phyloP scores from a whole-genome alignment of 2,113 vertebrate genomes.

The Gopherus evgoodei region DNA sequence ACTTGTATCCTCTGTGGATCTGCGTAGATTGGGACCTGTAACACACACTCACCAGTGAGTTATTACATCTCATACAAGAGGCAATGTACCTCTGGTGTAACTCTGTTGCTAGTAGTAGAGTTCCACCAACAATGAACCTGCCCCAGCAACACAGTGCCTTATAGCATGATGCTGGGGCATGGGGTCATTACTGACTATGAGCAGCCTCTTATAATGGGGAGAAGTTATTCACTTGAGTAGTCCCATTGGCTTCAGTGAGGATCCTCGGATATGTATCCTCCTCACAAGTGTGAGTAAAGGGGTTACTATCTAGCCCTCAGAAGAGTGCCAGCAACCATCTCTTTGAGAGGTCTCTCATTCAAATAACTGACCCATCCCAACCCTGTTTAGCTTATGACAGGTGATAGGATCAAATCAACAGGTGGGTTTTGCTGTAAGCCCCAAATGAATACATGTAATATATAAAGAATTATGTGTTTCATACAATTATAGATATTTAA shows the following conservation, averaged over 20 bases:
- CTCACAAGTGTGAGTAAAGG: neutral
- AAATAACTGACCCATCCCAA: neutral
- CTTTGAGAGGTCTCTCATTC: neutral
- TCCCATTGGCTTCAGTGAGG: neutral
- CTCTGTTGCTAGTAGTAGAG: neutral
- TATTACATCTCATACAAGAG: neutral
- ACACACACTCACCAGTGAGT: too few relatives aligned
- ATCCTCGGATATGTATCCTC: neutral
- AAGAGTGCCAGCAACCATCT: neutral
- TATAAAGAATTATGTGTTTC: neutral
- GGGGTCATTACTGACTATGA: neutral
- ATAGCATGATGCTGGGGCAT: neutral
- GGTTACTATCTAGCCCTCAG: neutral
- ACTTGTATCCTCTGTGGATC: too few relatives aligned
- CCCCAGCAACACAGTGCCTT: neutral
- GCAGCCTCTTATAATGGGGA: neutral
- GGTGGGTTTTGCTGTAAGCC: neutral
- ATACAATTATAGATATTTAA: neutral
- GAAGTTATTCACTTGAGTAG: neutral
- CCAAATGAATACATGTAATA: neutral
- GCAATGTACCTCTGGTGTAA: neutral
- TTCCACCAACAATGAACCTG: neutral
- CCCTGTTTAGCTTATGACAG: neutral
- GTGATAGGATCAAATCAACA: neutral
- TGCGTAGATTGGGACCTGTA: too few relatives aligned